phyloP scores from a whole-genome alignment of 2,113 vertebrate species.

The Poeciliopsis turrubarensis region DNA sequence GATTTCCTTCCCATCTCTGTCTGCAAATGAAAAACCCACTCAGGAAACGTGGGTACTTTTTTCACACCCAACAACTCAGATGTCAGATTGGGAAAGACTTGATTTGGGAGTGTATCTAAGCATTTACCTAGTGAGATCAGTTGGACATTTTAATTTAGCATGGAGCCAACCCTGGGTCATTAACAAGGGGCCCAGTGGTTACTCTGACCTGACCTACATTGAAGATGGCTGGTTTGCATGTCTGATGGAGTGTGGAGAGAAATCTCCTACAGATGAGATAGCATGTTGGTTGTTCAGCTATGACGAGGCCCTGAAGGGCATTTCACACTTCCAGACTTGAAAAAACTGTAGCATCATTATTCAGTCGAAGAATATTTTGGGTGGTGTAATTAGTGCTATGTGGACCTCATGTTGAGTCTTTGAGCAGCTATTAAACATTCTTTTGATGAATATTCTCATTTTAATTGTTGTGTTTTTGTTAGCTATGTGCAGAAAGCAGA shows the following conservation, averaged over 20 bases:
- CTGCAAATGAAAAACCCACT: no score
- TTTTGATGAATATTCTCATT: no score
- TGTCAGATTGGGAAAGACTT: background rate
- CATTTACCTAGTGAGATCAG: background rate
- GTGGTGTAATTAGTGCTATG: no score
- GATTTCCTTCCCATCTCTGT: no score
- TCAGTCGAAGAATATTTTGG: no score
- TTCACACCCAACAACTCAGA: background rate
- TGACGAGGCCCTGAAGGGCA: background rate
- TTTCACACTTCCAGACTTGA: background rate
- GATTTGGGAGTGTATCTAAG: conserved; percentile 16
- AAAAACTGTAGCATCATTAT: no score
- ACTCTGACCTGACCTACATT: conserved; percentile 22
- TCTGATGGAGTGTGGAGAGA: conserved; percentile 18
- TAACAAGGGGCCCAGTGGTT: conserved; percentile 18
- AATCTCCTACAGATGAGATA: conserved; percentile 5
- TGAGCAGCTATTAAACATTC: no score
- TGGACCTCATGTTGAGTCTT: no score
- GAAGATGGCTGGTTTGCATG: conserved; percentile 18
- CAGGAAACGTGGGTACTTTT: background rate
- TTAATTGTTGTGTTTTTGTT: no score
- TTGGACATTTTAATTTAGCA: no score
- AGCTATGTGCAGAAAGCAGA: no score
- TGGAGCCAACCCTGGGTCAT: conserved; percentile 22
- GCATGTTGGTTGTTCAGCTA: conserved; percentile 1